Base-by-base conservation (phyloP, 2,888 invertebrate species). In the Tineola bisselliella region DNA sequence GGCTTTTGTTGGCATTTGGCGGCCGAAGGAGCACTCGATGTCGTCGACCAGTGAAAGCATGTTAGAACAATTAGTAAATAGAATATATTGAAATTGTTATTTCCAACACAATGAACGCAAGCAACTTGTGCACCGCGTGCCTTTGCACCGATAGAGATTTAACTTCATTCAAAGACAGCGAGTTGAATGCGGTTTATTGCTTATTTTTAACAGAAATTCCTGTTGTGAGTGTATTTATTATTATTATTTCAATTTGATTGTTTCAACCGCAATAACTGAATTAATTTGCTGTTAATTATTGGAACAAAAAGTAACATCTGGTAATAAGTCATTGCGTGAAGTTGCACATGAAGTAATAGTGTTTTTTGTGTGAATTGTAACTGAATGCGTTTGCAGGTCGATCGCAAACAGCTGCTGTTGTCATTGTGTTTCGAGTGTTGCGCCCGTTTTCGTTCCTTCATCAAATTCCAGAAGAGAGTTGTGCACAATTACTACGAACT, bases 181-280 rank as follows among this genome's bases (percentile, higher is more conserved):
- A 68, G 1, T 72, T 69, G 25, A 72, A 76, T 25, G 62, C 73
- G 52, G 60, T 81, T 63, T 84, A 76, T 66, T 67, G 71, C 1
- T 75, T 81, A 72, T 81, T 84, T 62, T 65, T 84, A 62, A 78
- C 75, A 74, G 82, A 83, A 78, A 78, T 79, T 62, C 70, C 75
- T 25, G 5, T 3, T 13, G 84, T 84, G 69, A 76, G 70, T 66
- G 54, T n/a, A 0, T 38, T 33, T 59, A 19, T 25, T 6, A 38
- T 38, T 12, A 38, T 10, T 12, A 6, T 12, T 10, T 38, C n/a
- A 38, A 38, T 10, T 4, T n/a, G 31, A 8, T 31, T 31, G 5
- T 38, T 38, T 12, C 1, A 12, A 12, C 10, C 38, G 10, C 1
- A 38, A 38, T 38, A 38, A 12, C 10, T 12, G 11, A 6, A 12